phyloP scores from a whole-genome alignment of 2,797 vertebrate species.

The Selene dorsalis region DNA sequence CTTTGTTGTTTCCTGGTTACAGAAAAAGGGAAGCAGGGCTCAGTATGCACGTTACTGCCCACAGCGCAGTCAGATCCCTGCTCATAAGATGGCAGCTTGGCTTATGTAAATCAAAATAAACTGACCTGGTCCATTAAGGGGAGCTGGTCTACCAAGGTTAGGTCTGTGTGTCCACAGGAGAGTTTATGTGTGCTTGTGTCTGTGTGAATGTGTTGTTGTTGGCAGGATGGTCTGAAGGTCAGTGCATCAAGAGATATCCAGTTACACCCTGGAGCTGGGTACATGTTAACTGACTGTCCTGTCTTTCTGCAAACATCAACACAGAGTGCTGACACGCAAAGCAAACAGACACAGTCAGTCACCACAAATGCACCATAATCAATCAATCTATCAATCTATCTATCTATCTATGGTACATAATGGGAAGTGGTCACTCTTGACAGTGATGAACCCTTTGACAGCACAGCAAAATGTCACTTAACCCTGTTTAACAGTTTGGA shows the following conservation, averaged over 20 bases:
- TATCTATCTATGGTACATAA: too few relatives aligned
- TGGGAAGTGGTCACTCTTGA: too few relatives aligned
- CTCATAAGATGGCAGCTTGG: neutral
- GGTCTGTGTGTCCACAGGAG: conserved; percentile 2
- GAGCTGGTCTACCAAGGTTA: neutral
- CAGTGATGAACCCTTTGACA: too few relatives aligned
- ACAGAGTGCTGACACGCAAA: neutral
- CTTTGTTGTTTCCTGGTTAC: conserved; percentile 33
- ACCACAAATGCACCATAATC: neutral
- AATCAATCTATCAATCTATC: conserved; percentile 17
- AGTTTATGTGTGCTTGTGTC: conserved; percentile 13
- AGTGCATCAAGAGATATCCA: conserved; percentile 42
- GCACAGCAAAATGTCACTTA: neutral
- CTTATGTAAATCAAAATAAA: too few relatives aligned
- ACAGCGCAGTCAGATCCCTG: neutral
- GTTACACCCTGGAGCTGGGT: conserved; percentile 38
- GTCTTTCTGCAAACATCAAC: conserved; percentile 27
- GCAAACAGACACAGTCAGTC: neutral
- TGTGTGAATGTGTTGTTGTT: conserved; percentile 9
- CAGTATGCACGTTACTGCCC: neutral
- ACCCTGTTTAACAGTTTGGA: neutral
- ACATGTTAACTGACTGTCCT: conserved; percentile 28
- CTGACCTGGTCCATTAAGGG: neutral
- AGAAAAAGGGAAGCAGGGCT: conserved; percentile 13
- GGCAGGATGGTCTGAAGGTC: conserved; percentile 59